Base-by-base conservation (phyloP, 2,797 vertebrate species). In the Anabas testudineus region DNA sequence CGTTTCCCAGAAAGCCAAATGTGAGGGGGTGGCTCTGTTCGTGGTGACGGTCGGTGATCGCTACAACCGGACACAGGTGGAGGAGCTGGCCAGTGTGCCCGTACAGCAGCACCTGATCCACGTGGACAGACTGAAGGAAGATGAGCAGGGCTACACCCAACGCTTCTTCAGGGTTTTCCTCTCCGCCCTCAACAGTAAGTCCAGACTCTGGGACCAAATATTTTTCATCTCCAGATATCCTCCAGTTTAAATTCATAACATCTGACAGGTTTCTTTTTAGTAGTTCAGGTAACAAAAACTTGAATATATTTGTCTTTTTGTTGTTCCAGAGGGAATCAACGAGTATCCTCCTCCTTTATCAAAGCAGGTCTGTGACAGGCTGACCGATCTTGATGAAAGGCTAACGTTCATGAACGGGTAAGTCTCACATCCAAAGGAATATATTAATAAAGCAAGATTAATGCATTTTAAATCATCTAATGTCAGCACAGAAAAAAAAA, bases 131-230 rank as follows among this genome's bases (percentile, higher is more conserved):
- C 62, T 94, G 79, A 91, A 84, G 7, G 47, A 76, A 0, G 71
- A 47, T 0, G 95, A 96, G 65, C 85, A 93, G 80, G 74, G 63
- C 1, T 97, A 97, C 0, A 84, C 92, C 10, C 83, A 83, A 34
- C 88, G 91, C 69, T 97, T 96, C 91, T 88, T 87, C 24, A 80
- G 89, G 1, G 88, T 93, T 22, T 97, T 97, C 89, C 89, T 97
- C 34, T 91, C 86, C 30, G 85, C 95, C 67, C 85, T 98, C 5
- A 88, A 84, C 55, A 86, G 96, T 98, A 93, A 96, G 96, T 41
- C 4, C 19, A 18, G 18, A 16, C 49, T 18, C 24, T 24, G 21
- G 8, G 12, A 46, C 46, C 4, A 13, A 46, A 22, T 6, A 32
- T n/a, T 43, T 43, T 43, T 43, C 18, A 43, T 12, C 1, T 36